Percentiles rank a stretch among this genome's conserved stretches.
phyloP scores from a whole-genome alignment of 2,113 vertebrate genomes.

The Lathamus discolor region DNA sequence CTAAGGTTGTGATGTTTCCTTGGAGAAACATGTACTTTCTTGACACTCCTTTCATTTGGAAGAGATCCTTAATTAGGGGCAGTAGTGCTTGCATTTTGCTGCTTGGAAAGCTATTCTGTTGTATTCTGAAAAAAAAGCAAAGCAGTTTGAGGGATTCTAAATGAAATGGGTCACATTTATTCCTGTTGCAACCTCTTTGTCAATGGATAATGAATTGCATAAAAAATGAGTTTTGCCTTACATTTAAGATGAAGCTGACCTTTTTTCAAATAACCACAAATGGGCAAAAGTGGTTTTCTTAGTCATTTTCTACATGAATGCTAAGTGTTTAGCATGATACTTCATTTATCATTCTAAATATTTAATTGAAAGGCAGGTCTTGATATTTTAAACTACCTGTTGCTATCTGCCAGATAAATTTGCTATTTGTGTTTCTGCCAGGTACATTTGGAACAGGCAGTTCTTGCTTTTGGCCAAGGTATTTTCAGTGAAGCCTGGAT shows the following conservation, averaged over 20 bases:
- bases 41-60: neutral
- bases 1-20: neutral
- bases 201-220: neutral
- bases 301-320: neutral
- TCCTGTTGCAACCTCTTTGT: neutral
- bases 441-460: neutral
- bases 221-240: neutral
- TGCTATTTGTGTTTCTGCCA: neutral
- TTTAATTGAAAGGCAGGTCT: constrained; percentile 10
- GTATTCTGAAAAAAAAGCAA: neutral
- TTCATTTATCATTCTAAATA: constrained; percentile 44
- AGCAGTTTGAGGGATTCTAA: neutral
- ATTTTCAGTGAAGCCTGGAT: neutral
- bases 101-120: neutral
- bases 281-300: constrained; percentile 8
- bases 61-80: neutral
- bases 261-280: constrained; percentile 43
- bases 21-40: neutral
- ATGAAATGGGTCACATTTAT: neutral
- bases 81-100: neutral
- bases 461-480: neutral
- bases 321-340: neutral
- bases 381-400: neutral
- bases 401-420: neutral
- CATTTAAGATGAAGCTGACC: neutral